Base-by-base conservation (phyloP, 2,113 vertebrate species). In the Erythrolamprus reginae region DNA sequence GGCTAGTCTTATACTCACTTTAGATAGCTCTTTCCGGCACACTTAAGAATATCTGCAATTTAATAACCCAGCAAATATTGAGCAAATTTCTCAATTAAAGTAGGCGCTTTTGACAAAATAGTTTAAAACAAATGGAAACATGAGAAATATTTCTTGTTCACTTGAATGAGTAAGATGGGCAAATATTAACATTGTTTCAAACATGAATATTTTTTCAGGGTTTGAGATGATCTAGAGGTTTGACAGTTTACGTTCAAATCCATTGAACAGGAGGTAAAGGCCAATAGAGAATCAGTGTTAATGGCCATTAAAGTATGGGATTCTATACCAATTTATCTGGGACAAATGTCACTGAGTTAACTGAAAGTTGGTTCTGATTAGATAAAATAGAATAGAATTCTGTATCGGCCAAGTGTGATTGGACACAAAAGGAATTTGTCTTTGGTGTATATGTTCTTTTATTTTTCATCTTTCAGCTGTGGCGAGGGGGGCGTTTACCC, bases 251-350 rank as follows among this genome's bases (percentile, higher is more conserved):
- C 47, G 90, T 95, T 95, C 89, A 86, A 50, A 86, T 95, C 95
- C 93, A 93, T 93, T 93, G 84, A 94, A 94, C 90, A 86, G 94
- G 90, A 92, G 58, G 50, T 42, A 93, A 89, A 96, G 93, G 10
- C 21, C 47, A 51, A 50, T 26, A 7, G 13, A 42, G 26, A 86
- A 45, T 26, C 13, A 77, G 6, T 45, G 58, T 77, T 77, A 70
- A 77, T 77, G 82, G 19, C 15, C 21, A 47, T 84, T 61, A 61
- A n/a, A 24, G 17, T 19, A 21, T 23, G 52, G 23, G 61, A 48
- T 88, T 23, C 45, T 88, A 10, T 65, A 65, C 8, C 26, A 15
- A 61, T 24, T n/a, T 65, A 88, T 47, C 21, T 21, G 45, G 45
- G 28, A 8, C 26, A n/a, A 52, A n/a, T 51, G 21, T 48, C 84